Conservation (phyloP, 2,797 vertebrate species). For the Diplodus sargus region DNA sequence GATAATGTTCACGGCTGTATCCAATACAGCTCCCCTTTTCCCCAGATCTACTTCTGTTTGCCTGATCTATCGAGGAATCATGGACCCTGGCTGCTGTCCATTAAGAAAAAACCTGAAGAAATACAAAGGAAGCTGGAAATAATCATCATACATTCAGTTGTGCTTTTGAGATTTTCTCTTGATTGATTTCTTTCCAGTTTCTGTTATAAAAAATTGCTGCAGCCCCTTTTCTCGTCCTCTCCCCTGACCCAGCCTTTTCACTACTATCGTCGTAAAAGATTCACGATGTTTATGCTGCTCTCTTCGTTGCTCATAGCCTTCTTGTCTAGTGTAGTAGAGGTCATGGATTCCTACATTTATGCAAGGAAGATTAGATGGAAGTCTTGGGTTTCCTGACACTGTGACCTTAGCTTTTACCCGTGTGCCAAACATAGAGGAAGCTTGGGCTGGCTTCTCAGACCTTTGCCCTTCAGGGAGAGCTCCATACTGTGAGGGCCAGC, state of each 20-base stretch:
- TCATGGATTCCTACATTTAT: constrained; percentile 53
- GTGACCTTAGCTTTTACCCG: constrained; percentile 42
- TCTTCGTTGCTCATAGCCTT: constrained; percentile 36
- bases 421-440: constrained; percentile 1
- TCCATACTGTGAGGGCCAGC: constrained; percentile 18
- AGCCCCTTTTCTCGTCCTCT: constrained; percentile 34
- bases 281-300: constrained; percentile 51
- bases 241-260: constrained; percentile 27
- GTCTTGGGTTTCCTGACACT: constrained; percentile 42
- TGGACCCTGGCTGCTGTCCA: constrained; percentile 12
- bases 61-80: constrained; percentile 18
- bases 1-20: constrained; percentile 51
- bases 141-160: constrained; percentile 2
- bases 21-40: constrained; percentile 17
- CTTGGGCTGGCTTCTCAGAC: constrained; percentile 21
- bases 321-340: constrained; percentile 37
- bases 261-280: constrained; percentile 50
- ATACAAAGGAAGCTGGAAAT: constrained; percentile 30
- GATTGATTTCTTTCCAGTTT: constrained; percentile 42
- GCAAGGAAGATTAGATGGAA: constrained; percentile 54
- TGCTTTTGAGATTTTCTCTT: constrained; percentile 16
- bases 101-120: neutral
- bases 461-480: constrained; percentile 32
- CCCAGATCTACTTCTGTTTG: constrained; percentile 20
- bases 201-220: constrained; percentile 38